A percentile compares a stretch with the other conserved stretches of the same genome.
Conservation (phyloP, 1,140 invertebrate species). For the Eriosoma lanigerum region DNA sequence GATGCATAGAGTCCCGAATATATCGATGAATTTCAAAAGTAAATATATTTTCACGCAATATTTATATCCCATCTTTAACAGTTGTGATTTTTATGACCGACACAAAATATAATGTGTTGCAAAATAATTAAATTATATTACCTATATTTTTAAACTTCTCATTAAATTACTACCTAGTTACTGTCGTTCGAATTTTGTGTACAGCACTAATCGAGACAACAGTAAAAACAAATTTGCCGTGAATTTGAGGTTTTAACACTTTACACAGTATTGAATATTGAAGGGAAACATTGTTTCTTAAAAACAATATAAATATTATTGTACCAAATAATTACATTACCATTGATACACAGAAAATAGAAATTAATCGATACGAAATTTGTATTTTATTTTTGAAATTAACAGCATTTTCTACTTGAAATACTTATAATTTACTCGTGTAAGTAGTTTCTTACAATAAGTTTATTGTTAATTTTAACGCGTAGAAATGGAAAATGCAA, state of each 20-base stretch:
- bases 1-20: too few species aligned
- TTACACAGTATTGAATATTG: too few species aligned
- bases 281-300: not conserved
- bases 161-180: conserved; percentile 2
- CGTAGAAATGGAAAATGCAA: conserved; percentile 10
- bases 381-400: not conserved
- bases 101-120: not conserved
- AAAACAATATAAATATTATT: too few species aligned
- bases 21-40: not conserved
- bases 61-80: not conserved
- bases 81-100: conserved; percentile 13
- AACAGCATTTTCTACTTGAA: not conserved
- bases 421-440: not conserved
- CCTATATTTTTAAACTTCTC: not conserved
- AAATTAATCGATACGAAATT: too few species aligned
- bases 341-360: not conserved
- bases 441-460: not conserved
- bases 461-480: not conserved
- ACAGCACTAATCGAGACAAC: not conserved
- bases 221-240: conserved; percentile 20
- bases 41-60: not conserved
- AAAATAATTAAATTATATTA: not conserved
- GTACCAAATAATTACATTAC: not conserved
- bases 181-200: not conserved
- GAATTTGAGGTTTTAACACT: not conserved